Evolutionary conservation across 2,797 vertebrate genomes (phyloP).

Genomic region (Tinamus major): DNA sequence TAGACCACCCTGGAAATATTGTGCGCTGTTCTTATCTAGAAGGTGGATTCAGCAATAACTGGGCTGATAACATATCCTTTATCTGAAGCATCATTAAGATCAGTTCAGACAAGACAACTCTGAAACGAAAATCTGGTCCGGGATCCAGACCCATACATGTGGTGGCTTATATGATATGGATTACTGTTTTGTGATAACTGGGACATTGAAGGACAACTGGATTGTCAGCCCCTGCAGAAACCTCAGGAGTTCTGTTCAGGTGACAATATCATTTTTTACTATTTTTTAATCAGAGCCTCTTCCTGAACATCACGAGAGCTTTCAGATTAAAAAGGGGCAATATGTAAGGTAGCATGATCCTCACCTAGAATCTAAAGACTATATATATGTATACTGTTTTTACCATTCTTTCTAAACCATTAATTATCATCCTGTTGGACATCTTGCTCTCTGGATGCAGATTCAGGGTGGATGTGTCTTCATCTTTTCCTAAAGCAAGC

Average conservation of each 20-base stretch:
- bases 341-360: not conserved
- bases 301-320: not conserved
- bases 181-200: not conserved
- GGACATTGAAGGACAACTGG: not conserved
- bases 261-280: no score
- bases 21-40: not conserved
- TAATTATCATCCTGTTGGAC: not conserved
- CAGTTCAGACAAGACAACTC: not conserved
- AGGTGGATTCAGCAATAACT: not conserved
- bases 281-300: not conserved
- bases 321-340: not conserved
- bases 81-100: not conserved
- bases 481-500: not conserved
- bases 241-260: not conserved
- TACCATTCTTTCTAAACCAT: not conserved
- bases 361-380: not conserved
- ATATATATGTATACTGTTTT: not conserved
- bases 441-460: not conserved
- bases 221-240: not conserved
- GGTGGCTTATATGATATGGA: not conserved
- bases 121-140: not conserved
- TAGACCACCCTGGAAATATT: not conserved
- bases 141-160: not conserved
- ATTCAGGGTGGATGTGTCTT: not conserved
- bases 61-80: not conserved